Conservation (phyloP, 1,140 invertebrate species). For the Drosophila kanapiae region DNA sequence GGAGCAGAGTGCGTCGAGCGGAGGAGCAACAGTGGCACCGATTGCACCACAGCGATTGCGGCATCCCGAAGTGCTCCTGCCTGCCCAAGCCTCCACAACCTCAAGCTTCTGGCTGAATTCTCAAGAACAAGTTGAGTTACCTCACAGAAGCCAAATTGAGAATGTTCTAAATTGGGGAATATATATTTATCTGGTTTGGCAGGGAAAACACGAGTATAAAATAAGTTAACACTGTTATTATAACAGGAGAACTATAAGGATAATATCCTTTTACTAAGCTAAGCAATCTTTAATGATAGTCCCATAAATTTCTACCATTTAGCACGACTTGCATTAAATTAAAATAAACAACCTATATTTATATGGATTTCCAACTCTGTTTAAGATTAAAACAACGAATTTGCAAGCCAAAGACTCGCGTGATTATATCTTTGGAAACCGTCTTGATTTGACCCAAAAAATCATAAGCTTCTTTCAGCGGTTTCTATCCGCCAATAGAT, state of each 20-base stretch:
- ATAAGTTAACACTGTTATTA: background rate
- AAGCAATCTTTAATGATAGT: background rate
- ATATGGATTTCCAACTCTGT: too few relatives aligned
- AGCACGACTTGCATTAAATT: background rate
- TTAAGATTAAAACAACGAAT: background rate
- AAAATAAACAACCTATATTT: too few relatives aligned
- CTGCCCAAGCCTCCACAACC: background rate
- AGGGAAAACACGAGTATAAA: background rate
- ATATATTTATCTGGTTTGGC: background rate
- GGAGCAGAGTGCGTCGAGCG: constrained; percentile 3
- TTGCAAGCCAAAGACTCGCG: background rate
- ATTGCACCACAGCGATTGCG: constrained; percentile 41
- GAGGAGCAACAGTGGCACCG: constrained; percentile 17
- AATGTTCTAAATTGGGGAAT: background rate
- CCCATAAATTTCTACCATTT: background rate
- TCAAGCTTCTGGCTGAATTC: background rate
- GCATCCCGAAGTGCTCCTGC: constrained; percentile 12
- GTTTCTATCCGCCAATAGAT: background rate
- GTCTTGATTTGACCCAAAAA: constrained; percentile 14
- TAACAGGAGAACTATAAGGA: background rate
- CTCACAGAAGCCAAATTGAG: background rate
- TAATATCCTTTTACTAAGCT: background rate
- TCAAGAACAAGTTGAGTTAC: constrained; percentile 4
- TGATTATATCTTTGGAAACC: constrained; percentile 1
- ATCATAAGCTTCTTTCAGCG: background rate